phyloP scores from a whole-genome alignment of 2,888 invertebrate species.

The Drosophila anomalipes region DNA sequence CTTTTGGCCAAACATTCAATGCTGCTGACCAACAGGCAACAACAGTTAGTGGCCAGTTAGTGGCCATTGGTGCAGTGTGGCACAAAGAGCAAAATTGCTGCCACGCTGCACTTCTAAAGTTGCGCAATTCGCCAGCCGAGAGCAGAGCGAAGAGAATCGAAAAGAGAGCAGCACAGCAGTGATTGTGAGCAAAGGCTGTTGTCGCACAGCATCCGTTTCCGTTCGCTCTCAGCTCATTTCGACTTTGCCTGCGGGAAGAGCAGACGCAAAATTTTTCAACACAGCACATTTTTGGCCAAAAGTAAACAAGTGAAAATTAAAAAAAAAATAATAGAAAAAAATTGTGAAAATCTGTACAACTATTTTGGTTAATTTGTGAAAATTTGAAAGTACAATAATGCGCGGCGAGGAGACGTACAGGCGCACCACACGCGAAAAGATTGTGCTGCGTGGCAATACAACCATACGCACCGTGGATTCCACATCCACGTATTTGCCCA shows the following conservation, averaged over 20 bases:
- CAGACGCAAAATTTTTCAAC: constrained; percentile 54
- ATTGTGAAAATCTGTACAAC: constrained; percentile 19
- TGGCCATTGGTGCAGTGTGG: constrained; percentile 67
- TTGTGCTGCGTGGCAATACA: constrained; percentile 85
- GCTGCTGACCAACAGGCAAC: constrained; percentile 47
- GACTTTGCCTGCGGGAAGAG: constrained; percentile 46
- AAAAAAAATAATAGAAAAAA: constrained; percentile 23
- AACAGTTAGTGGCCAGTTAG: constrained; percentile 43
- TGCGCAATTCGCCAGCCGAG: constrained; percentile 65
- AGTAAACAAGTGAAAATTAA: constrained; percentile 54
- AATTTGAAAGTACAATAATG: constrained; percentile 63
- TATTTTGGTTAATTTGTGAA: constrained; percentile 26
- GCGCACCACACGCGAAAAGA: constrained; percentile 85
- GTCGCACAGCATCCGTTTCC: constrained; percentile 52
- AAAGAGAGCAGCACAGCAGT: constrained; percentile 19
- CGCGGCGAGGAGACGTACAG: constrained; percentile 84
- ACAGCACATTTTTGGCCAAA: constrained; percentile 48
- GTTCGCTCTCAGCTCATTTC: constrained; percentile 50
- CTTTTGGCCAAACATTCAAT: constrained; percentile 21
- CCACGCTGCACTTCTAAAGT: constrained; percentile 46
- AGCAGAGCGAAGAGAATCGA: constrained; percentile 16
- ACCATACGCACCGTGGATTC: constrained; percentile 85
- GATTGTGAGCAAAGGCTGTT: constrained; percentile 15
- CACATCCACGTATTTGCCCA: constrained; percentile 85
- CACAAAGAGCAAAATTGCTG: constrained; percentile 44